These are phyloP conservation scores for Platanista minor DNA, from an alignment of 2,113 vertebrate genomes.

Conservation along the genomic window DNA sequence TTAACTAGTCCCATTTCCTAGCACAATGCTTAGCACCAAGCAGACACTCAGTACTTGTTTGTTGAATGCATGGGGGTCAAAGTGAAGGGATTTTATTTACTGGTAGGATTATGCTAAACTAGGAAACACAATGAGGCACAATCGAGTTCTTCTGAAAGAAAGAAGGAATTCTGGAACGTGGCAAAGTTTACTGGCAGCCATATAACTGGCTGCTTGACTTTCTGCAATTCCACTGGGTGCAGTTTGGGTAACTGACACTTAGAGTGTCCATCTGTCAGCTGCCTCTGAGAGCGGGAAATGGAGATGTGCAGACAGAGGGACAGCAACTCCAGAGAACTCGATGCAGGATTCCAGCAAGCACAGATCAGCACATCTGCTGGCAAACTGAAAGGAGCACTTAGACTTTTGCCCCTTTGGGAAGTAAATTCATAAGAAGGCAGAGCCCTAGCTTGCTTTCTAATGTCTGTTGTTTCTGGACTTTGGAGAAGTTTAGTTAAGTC, in stretches of 20 bases:
- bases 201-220: fast-evolving
- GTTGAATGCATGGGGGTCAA: neutral
- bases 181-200: neutral
- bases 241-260: fast-evolving
- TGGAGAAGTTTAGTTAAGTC: neutral
- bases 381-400: neutral
- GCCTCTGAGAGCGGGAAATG: neutral
- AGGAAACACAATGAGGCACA: neutral
- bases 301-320: neutral
- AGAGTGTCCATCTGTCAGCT: fast-evolving
- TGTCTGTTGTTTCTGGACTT: neutral
- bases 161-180: neutral
- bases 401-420: neutral
- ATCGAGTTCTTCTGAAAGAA: neutral
- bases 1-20: neutral
- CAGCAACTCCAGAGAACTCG: neutral
- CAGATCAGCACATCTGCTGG: neutral
- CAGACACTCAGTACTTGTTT: neutral
- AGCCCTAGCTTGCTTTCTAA: neutral
- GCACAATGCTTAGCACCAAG: neutral
- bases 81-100: neutral
- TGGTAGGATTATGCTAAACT: neutral
- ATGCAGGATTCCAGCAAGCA: neutral
- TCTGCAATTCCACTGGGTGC: neutral
- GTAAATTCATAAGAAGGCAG: neutral